Evolutionary conservation across 30 jellyfish, hydroid and myxozoan species (phyloP).

Genomic region (Clytia hemisphaerica): DNA sequence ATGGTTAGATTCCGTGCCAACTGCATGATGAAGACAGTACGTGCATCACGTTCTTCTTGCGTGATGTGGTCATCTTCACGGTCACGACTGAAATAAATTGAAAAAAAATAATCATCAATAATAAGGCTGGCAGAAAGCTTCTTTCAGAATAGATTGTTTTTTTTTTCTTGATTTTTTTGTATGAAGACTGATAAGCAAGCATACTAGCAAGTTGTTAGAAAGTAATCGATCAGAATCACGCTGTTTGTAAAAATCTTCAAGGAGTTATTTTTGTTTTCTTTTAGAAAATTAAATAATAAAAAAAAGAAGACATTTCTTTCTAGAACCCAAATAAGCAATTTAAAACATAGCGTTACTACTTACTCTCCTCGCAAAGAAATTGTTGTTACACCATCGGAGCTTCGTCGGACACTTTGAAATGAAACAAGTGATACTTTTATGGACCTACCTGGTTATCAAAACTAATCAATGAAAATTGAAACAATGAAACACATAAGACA

Average conservation of each 20-base stretch:
- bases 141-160: not conserved
- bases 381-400: slow-evolving; percentile 40
- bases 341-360: not conserved
- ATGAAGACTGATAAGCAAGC: no score
- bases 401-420: slow-evolving; percentile 42
- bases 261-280: no score
- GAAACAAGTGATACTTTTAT: no score
- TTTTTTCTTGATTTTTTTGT: not conserved
- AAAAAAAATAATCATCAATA: not conserved
- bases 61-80: slow-evolving; percentile 80
- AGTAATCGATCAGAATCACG: no score
- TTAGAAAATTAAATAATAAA: no score
- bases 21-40: slow-evolving; percentile 96
- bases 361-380: slow-evolving; percentile 30
- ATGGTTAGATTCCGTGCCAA: slow-evolving; percentile 79
- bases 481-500: no score
- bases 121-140: not conserved
- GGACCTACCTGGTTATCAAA: no score
- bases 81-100: slow-evolving; percentile 58
- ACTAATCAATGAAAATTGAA: no score
- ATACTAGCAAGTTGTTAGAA: no score
- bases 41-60: slow-evolving; percentile 96
- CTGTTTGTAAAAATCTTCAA: no score
- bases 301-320: no score
- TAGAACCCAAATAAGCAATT: no score